A percentile compares a stretch with the other conserved stretches of the same genome.
These are phyloP conservation scores for Cercopithecus petaurista DNA, from an alignment of 2,797 vertebrate genomes.

Conservation along the genomic window DNA sequence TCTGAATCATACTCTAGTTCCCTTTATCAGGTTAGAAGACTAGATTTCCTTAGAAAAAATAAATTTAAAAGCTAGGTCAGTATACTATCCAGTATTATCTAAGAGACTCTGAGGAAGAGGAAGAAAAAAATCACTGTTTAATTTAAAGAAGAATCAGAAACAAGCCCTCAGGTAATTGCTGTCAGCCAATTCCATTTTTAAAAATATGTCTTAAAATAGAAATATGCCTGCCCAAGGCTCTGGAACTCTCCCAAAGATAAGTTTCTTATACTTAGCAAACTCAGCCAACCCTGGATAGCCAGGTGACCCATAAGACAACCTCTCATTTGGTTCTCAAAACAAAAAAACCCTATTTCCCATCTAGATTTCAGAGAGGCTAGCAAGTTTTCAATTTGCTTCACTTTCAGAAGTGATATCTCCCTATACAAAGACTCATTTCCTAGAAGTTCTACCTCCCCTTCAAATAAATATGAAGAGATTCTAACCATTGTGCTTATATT, in stretches of 20 bases:
- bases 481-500: background rate
- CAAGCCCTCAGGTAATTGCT: background rate
- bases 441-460: background rate
- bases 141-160: constrained; percentile 17
- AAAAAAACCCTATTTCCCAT: background rate
- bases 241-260: background rate
- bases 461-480: background rate
- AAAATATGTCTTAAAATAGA: constrained; percentile 39
- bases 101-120: background rate
- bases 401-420: background rate
- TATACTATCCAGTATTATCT: background rate
- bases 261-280: background rate
- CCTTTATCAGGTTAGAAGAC: background rate
- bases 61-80: constrained; percentile 2
- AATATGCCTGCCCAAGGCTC: background rate
- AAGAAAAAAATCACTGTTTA: background rate
- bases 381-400: background rate
- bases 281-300: background rate
- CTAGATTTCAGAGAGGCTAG: background rate
- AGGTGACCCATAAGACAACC: background rate
- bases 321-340: background rate
- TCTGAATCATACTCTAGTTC: background rate
- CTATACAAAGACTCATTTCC: background rate
- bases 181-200: constrained; percentile 9
- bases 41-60: background rate